These are phyloP conservation scores for Achatina immaculata DNA, from an alignment of 1,140 invertebrate genomes.

Conservation along the genomic window DNA sequence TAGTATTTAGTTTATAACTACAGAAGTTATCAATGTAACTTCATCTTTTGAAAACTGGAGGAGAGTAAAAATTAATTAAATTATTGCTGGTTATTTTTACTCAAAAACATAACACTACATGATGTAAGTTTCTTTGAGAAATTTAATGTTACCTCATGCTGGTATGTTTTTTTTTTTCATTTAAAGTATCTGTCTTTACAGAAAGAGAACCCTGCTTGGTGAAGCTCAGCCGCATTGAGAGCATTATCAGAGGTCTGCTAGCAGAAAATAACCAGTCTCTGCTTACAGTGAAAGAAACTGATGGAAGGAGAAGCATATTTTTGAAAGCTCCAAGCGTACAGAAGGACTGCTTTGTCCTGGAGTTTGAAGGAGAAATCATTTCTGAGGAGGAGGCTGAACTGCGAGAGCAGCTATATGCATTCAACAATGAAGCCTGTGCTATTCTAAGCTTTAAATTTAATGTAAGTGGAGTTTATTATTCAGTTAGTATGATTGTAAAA, in stretches of 20 bases:
- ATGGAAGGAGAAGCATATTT: conserved; percentile 24
- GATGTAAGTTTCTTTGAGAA: no score
- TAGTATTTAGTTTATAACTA: no score
- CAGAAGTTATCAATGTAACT: no score
- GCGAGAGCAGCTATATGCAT: conserved; percentile 15
- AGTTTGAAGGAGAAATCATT: conserved; percentile 35
- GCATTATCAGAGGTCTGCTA: conserved; percentile 12
- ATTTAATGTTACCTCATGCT: no score
- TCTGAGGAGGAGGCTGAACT: not conserved
- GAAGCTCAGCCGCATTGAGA: conserved; percentile 20
- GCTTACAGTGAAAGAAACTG: conserved; percentile 16
- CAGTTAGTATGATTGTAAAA: no score
- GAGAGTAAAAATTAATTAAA: no score
- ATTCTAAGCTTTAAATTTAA: conserved; percentile 30
- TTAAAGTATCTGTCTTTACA: no score
- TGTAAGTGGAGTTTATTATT: no score
- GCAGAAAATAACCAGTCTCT: not conserved
- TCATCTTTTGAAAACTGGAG: no score
- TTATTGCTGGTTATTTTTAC: no score
- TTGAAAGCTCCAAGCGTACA: not conserved
- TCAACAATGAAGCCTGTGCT: conserved; percentile 32
- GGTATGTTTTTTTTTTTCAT: no score
- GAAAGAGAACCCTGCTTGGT: not conserved
- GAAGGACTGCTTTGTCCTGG: conserved; percentile 35
- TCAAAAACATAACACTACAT: no score